Evolutionary conservation across 1,140 invertebrate species (phyloP).

Genomic region (Schlechtendalia chinensis): DNA sequence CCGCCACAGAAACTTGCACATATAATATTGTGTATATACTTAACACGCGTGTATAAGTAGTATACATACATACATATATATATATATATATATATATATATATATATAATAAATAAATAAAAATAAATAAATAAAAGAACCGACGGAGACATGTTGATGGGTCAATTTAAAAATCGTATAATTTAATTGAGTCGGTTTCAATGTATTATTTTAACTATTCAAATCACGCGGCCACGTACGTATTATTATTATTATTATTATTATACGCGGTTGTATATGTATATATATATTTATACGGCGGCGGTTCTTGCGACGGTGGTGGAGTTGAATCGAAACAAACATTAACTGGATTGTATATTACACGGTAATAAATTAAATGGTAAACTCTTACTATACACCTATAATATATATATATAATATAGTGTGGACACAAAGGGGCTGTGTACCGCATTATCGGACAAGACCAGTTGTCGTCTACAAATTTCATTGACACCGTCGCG

Average conservation of each 20-base stretch:
- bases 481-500: conserved; percentile 45
- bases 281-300: not conserved
- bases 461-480: conserved; percentile 50
- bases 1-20: not conserved
- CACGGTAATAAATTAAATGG: conserved; percentile 50
- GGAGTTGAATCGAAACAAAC: conserved; percentile 46
- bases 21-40: not conserved
- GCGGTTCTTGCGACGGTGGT: not conserved
- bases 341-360: conserved; percentile 46
- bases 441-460: conserved; percentile 36
- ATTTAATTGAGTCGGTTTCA: conserved; percentile 50
- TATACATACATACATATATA: too few relatives aligned
- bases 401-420: not conserved
- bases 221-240: conserved; percentile 24
- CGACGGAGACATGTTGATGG: conserved; percentile 39
- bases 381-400: not conserved
- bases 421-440: conserved; percentile 36
- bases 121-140: conserved; percentile 17
- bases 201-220: conserved; percentile 43
- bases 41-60: not conserved
- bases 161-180: conserved; percentile 48
- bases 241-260: too few relatives aligned
- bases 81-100: too few relatives aligned
- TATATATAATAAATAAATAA: too few relatives aligned
- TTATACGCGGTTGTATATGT: not conserved